phyloP scores from a whole-genome alignment of 2,888 invertebrate genomes.

The Acronicta psi region DNA sequence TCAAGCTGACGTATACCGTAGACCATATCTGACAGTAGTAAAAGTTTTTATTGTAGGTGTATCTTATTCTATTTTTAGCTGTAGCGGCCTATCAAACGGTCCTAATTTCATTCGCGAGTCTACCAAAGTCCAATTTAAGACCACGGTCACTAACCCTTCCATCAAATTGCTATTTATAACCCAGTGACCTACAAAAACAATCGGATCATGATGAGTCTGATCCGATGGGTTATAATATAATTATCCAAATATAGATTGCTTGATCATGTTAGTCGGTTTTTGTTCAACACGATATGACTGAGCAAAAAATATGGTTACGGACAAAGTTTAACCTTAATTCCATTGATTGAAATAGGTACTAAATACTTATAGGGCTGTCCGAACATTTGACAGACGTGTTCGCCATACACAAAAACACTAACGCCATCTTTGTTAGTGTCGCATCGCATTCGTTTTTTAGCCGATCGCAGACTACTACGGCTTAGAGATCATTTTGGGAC shows the following conservation, averaged over 20 bases:
- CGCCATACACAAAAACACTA: too few species aligned
- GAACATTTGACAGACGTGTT: too few species aligned
- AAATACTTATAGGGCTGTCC: too few species aligned
- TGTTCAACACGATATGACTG: not conserved
- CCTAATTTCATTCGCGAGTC: not conserved
- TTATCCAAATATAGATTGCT: not conserved
- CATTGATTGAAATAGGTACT: too few species aligned
- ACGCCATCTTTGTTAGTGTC: too few species aligned
- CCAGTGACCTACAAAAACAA: not conserved
- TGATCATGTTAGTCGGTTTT: not conserved
- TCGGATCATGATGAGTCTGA: constrained; percentile 4
- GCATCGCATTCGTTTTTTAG: too few species aligned
- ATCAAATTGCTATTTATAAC: constrained; percentile 23
- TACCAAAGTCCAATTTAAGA: constrained; percentile 14
- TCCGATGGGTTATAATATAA: not conserved
- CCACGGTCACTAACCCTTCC: constrained; percentile 24
- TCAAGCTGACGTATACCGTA: too few species aligned
- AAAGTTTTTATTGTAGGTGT: not conserved
- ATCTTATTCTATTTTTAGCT: not conserved
- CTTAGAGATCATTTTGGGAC: too few species aligned
- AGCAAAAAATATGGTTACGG: too few species aligned
- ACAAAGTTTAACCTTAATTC: too few species aligned
- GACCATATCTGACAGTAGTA: too few species aligned
- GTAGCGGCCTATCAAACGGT: not conserved
- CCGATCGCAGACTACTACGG: too few species aligned